Conservation (phyloP, 1,140 invertebrate genomes). For the Marisa cornuarietis region DNA sequence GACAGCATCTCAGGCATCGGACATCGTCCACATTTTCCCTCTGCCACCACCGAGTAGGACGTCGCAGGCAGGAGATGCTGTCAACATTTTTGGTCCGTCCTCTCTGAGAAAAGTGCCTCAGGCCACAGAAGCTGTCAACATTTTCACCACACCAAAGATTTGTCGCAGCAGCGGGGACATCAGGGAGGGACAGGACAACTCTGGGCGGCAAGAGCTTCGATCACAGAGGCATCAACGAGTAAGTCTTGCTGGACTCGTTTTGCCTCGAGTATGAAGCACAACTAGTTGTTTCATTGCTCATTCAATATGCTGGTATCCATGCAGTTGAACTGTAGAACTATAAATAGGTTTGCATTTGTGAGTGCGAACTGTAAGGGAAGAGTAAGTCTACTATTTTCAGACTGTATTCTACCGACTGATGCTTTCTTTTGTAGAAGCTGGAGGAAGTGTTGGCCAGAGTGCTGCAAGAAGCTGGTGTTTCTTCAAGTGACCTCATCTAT, state of each 20-base stretch:
- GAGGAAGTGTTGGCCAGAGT: slow-evolving; percentile 37
- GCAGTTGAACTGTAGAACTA: neutral
- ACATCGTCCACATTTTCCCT: no score
- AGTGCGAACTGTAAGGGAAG: neutral
- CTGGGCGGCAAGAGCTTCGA: slow-evolving; percentile 26
- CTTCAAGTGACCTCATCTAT: slow-evolving; percentile 30
- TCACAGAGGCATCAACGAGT: slow-evolving; percentile 43
- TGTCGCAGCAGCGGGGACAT: neutral
- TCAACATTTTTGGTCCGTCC: slow-evolving; percentile 15
- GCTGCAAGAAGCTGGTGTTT: slow-evolving; percentile 31
- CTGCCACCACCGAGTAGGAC: neutral
- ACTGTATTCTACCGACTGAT: no score
- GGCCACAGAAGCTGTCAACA: neutral
- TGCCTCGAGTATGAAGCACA: neutral
- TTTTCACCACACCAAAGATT: neutral
- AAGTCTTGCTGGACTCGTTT: neutral
- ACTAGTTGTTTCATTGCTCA: no score
- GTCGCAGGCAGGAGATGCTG: neutral
- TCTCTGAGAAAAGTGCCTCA: neutral
- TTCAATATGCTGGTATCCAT: neutral
- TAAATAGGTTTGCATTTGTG: neutral
- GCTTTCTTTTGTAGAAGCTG: slow-evolving; percentile 34
- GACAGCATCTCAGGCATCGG: no score
- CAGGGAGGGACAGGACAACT: slow-evolving; percentile 14
- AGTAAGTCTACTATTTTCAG: neutral